These are phyloP conservation scores for Bombus turneri DNA, from an alignment of 1,140 invertebrate species.

Conservation along the genomic window DNA sequence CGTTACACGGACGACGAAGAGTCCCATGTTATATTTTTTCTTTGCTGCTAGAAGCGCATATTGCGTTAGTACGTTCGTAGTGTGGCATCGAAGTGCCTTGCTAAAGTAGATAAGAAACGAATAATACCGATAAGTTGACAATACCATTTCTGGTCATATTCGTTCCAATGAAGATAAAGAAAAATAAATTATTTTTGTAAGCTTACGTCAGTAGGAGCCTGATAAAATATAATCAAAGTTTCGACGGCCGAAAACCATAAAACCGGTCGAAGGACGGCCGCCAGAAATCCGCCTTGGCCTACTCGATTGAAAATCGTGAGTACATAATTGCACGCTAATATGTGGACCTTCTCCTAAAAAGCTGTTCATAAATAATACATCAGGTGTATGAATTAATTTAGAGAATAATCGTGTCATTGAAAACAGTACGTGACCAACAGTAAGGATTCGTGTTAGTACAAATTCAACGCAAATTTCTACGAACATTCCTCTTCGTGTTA, in stretches of 20 bases:
- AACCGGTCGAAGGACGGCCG: conserved; percentile 41
- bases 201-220: neutral
- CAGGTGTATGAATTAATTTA: neutral
- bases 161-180: neutral
- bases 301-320: conserved; percentile 61
- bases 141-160: neutral
- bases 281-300: conserved; percentile 55
- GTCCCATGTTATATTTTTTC: neutral
- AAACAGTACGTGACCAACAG: too few species aligned
- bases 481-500: neutral
- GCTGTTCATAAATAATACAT: neutral
- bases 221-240: conserved; percentile 12
- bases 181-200: conserved; percentile 23
- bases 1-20: neutral
- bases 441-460: too few species aligned
- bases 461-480: neutral
- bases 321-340: conserved; percentile 10
- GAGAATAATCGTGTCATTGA: too few species aligned
- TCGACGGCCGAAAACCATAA: neutral
- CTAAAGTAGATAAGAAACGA: neutral
- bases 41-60: neutral
- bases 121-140: neutral
- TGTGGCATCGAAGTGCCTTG: neutral
- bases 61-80: neutral
- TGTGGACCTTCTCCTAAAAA: neutral